A percentile compares a stretch with the other conserved stretches of the same genome.
Conservation (phyloP, 2,888 invertebrate genomes). For the Protonemura montana region DNA sequence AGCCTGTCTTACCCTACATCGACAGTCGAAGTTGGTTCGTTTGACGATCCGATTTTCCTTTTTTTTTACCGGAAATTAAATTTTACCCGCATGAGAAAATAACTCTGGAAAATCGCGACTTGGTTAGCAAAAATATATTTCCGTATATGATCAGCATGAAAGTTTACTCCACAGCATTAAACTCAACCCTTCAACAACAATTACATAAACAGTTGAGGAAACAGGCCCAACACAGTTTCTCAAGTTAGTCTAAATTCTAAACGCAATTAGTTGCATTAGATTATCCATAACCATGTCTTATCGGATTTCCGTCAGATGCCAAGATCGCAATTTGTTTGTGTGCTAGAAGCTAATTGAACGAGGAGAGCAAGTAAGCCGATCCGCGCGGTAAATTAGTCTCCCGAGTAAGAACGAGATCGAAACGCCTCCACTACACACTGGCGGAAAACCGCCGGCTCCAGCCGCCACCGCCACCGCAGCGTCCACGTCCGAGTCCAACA, state of each 20-base stretch:
- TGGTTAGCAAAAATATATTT: not conserved
- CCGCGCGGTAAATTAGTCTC: not conserved
- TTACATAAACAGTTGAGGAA: not conserved
- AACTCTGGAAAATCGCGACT: not conserved
- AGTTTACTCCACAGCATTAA: too few species aligned
- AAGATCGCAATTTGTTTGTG: not conserved
- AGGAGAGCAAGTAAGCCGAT: not conserved
- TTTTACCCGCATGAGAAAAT: not conserved
- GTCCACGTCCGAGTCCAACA: not conserved
- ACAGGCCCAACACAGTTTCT: not conserved
- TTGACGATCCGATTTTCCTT: not conserved
- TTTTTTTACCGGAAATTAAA: not conserved
- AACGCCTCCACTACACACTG: not conserved
- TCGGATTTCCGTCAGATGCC: constrained; percentile 2
- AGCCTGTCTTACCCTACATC: not conserved
- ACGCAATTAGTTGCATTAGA: not conserved
- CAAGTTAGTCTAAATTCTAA: not conserved
- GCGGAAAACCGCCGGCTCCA: not conserved
- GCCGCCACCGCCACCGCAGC: not conserved
- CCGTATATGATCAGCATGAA: too few species aligned
- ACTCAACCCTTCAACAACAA: not conserved
- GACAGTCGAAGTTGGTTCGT: not conserved
- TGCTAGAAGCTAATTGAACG: not conserved
- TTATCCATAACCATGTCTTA: not conserved
- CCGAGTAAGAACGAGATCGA: not conserved